A percentile compares a stretch with the other conserved stretches of the same genome.
These are phyloP conservation scores for Cyphomyrus discorhynchus DNA, from an alignment of 2,113 vertebrate species.

Conservation along the genomic window DNA sequence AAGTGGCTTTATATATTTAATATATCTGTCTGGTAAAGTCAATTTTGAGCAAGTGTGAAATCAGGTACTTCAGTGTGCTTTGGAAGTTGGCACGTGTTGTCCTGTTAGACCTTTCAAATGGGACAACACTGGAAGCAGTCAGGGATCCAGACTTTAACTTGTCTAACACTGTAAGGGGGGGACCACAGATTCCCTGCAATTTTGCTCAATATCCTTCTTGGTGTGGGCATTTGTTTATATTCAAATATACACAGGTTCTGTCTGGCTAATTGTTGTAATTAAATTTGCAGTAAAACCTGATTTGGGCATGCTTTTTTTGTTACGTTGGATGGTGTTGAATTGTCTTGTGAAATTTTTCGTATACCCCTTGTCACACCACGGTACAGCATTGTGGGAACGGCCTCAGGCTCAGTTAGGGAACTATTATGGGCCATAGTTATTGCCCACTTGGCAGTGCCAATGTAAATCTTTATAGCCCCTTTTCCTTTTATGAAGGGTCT, in stretches of 20 bases:
- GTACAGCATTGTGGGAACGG: background rate
- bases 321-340: background rate
- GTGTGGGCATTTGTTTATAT: background rate
- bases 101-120: background rate
- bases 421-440: too few species aligned
- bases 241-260: background rate
- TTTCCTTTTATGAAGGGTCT: background rate
- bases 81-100: background rate
- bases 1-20: background rate
- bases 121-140: background rate
- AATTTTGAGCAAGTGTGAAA: background rate
- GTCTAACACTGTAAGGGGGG: background rate
- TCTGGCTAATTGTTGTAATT: background rate
- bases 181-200: background rate
- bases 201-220: background rate
- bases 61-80: background rate
- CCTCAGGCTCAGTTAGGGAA: background rate
- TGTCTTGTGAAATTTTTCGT: background rate
- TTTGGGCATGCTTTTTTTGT: background rate
- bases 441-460: background rate
- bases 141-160: background rate
- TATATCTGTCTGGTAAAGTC: background rate
- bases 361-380: background rate
- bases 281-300: background rate
- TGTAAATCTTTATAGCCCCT: background rate